A percentile compares a stretch with the other conserved stretches of the same genome.
Conservation (phyloP, 2,113 vertebrate genomes). For the human (Homo sapiens) region GRCh38 chr7:93118001-93118500, state of each 20-base stretch:
- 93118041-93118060: not conserved
- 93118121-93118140: not conserved
- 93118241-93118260: not conserved
- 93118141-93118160: not conserved
- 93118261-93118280: not conserved
- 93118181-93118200: not conserved
- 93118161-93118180: not conserved
- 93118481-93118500: not conserved
- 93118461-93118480: not conserved
- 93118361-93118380: not conserved
- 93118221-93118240: not conserved
- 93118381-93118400: not conserved
- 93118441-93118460: not conserved
- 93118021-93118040: not conserved
- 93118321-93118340: not conserved
- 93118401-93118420: not conserved
- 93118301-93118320: not conserved
- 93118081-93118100: not conserved
- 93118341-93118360: not conserved
- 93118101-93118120: constrained; percentile 49
- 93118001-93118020: not conserved
- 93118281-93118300: not conserved
- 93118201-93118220: not conserved
- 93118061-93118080: not conserved
- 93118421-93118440: not conserved